Base-by-base conservation (phyloP, 2,113 vertebrate genomes). In the Cinclus mexicanus region DNA sequence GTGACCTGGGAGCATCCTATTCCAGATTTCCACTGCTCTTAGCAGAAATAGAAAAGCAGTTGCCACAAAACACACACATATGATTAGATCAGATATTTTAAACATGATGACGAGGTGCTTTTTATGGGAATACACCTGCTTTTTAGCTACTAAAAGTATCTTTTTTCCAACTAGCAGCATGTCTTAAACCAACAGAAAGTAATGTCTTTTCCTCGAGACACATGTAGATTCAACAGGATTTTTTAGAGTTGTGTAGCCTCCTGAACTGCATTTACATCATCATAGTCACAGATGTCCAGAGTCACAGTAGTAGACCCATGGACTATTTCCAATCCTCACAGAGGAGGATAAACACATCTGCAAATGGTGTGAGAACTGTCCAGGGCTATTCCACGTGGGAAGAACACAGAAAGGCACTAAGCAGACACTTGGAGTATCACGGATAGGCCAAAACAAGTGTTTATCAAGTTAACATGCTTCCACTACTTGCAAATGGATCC, bases 401-500 rank as follows among this genome's bases (percentile, higher is more conserved):
- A 65, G 41, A 4, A 3, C 55, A 49, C 6, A 47, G 19, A 44
- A 31, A 17, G 25, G 42, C n/a, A 35, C 53, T 12, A 39, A 28
- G 13, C 3, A n/a, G 37, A 44, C 15, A 31, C 26, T 7, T 56
- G 24, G 22, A 49, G 31, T 18, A 31, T 14, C 0, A 0, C 2
- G 29, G 29, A 16, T 11, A 77, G 14, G 41, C 24, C 25, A 44
- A 86, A 81, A 24, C 7, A 76, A 68, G 50, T 18, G 9, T 49
- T 87, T 61, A 29, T 14, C 1, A 1, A 6, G 11, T 39, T 42
- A 29, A 56, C 2, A 1, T 31, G 28, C 19, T 78, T 90, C 20
- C 60, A 44, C 1, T 5, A n/a, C 49, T 24, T 53, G 8, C 13
- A 69, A 74, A 76, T 19, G 9, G 19, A 49, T 60, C 25, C 18